Base-by-base conservation (phyloP, 2,888 invertebrate genomes). In the Crioceris asparagi region DNA sequence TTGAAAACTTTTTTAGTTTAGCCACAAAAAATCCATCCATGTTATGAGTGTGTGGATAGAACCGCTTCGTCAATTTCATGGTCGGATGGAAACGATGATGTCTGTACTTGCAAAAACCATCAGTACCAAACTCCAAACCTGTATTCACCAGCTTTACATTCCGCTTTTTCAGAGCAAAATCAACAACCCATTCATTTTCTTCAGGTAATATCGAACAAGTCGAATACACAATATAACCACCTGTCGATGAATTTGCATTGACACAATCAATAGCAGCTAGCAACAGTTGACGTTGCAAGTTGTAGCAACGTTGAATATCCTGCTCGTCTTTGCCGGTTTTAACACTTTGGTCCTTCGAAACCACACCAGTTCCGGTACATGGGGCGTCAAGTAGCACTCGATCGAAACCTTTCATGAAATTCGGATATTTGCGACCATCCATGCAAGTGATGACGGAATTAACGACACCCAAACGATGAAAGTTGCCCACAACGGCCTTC, bases 11-110 rank as follows among this genome's bases (percentile, higher is more conserved):
- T 67, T 93, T 92, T 10, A 99, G 65, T 67, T 99, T 99, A 1
- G 96, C 96, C 2, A 99, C 94, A 68, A 83, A 99, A 65, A 99
- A 99, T 3, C 98, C 98, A 66, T 99, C 98, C 85, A 98, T 90
- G 61, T 99, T 99, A 61, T 98, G 93, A 3, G 85, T 83, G 61
- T 99, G 98, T 0, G 98, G 98, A 67, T 98, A 99, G 67, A 90
- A 94, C 35, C 98, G 72, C 59, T 80, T 77, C 0, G 92, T 85
- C 39, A 90, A 64, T 57, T 87, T 88, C 63, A 98, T 65, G 8
- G 85, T 83, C 0, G 90, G 91, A 64, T 96, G 92, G 17, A 44
- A 48, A 50, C 91, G 73, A 53, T 78, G 71, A 47, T 86, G 81
- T 35, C 84, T 74, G 56, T 82, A 96, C 66, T 83, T 92, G 0